Evolutionary conservation across 2,797 vertebrate species (phyloP), one percentile per base, ranked within the genome.

Genomic region (Helostoma temminkii): DNA sequence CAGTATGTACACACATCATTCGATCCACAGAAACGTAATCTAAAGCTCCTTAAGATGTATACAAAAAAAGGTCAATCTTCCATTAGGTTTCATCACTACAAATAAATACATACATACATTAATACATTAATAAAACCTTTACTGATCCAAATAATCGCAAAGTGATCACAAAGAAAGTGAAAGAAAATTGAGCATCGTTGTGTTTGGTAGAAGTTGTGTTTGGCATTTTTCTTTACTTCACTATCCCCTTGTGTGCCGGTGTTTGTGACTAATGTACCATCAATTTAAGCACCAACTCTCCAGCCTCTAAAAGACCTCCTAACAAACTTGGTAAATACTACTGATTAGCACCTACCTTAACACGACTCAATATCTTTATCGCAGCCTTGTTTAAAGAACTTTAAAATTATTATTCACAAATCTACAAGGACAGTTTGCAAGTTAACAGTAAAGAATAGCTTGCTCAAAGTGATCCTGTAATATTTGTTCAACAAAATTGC

Each of bases 231-330:
- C 11, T 55, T 34, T 2, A 8, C 2, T 36, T 43, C 3, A 36
- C 4, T 45, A 22, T 30, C 30, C 6, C 25, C 26, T 12, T 2
- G 24, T 19, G 37, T 41, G 30, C 2, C n/a, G 34, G 41, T 14
- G 22, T 36, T 60, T 46, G 25, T n/a, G 47, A 61, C 60, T 45
- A 25, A 30, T 56, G 22, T 39, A 24, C 6, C 16, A 46, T 41
- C 5, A 36, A 14, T 34, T 15, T 16, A 41, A 0, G 1, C 30
- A 21, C 18, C 9, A 19, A 18, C 54, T 30, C 24, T 45, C 15
- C n/a, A 45, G 9, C 24, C 21, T 48, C 52, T 28, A 2, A 12
- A 56, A 37, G 18, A 16, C 24, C 9, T 48, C n/a, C 22, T 22
- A 14, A 48, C 19, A 22, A 66, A 70, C 6, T 30, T 22, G 47